Conservation (phyloP, 2,797 vertebrate genomes). For the Pangasius sanitwongsei region DNA sequence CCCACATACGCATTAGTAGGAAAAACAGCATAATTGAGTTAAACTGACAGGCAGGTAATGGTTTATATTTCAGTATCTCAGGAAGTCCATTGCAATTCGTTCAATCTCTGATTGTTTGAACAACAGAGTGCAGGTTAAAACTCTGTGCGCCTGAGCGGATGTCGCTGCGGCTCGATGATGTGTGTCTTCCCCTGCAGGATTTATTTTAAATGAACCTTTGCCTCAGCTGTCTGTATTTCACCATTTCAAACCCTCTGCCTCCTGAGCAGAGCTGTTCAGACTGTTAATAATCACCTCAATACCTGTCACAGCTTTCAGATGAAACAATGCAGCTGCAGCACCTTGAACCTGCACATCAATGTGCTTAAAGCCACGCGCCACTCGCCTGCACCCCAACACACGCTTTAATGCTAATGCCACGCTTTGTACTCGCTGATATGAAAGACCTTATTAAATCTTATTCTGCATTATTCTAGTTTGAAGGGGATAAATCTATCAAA, state of each 20-base stretch:
- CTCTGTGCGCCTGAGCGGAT: constrained; percentile 61
- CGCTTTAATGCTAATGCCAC: constrained; percentile 79
- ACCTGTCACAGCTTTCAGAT: constrained; percentile 75
- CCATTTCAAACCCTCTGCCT: constrained; percentile 70
- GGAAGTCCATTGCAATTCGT: constrained; percentile 44
- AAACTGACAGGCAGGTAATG: constrained; percentile 55
- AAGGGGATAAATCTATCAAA: constrained; percentile 82
- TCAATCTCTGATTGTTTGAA: constrained; percentile 71
- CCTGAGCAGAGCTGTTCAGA: constrained; percentile 31
- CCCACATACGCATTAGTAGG: neutral
- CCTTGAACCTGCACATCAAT: constrained; percentile 78
- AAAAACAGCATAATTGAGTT: constrained; percentile 41
- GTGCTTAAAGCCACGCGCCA: constrained; percentile 74
- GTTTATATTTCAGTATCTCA: constrained; percentile 53
- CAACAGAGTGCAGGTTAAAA: constrained; percentile 64
- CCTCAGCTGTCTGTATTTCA: constrained; percentile 75
- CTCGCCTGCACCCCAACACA: constrained; percentile 72
- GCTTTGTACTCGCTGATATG: constrained; percentile 79
- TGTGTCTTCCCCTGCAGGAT: constrained; percentile 57
- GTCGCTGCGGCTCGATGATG: constrained; percentile 47
- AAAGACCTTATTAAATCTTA: constrained; percentile 84
- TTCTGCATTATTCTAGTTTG: constrained; percentile 79
- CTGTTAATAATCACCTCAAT: constrained; percentile 78
- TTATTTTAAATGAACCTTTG: constrained; percentile 77
- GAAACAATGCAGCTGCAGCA: constrained; percentile 77